Conservation (phyloP, 2,797 vertebrate genomes). For the Chelidonichthys spinosus region DNA sequence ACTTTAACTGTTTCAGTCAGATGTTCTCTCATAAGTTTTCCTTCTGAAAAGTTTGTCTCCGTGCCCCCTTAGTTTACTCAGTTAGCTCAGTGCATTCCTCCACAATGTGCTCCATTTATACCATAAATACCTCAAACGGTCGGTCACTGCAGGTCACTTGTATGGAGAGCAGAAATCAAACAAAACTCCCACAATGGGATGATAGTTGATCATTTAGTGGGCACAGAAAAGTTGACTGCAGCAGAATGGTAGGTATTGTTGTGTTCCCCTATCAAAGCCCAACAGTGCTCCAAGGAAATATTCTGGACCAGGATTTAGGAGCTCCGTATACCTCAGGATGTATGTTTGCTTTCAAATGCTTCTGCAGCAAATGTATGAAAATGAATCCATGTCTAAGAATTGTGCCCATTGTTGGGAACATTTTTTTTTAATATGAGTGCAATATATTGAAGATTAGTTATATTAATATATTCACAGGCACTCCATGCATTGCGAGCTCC, state of each 20-base stretch:
- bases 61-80: background rate
- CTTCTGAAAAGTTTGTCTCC: background rate
- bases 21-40: background rate
- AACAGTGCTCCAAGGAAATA: slow-evolving; percentile 34
- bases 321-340: slow-evolving; percentile 7
- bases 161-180: slow-evolving; percentile 35
- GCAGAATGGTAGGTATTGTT: slow-evolving; percentile 49
- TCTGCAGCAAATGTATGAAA: background rate
- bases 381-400: background rate
- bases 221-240: slow-evolving; percentile 15
- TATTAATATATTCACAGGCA: background rate
- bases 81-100: background rate
- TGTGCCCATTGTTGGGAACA: background rate
- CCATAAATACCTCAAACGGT: slow-evolving; percentile 9
- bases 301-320: slow-evolving; percentile 2
- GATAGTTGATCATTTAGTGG: slow-evolving; percentile 41
- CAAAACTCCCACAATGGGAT: slow-evolving; percentile 47
- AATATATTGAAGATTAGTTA: slow-evolving; percentile 19
- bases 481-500: background rate
- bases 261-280: slow-evolving; percentile 30
- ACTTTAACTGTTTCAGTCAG: slow-evolving; percentile 2
- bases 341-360: background rate
- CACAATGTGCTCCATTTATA: slow-evolving; percentile 14
- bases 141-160: slow-evolving; percentile 9
- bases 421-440: background rate